phyloP scores from a whole-genome alignment of 2,888 invertebrate species.

The Habrosyne pyritoides region DNA sequence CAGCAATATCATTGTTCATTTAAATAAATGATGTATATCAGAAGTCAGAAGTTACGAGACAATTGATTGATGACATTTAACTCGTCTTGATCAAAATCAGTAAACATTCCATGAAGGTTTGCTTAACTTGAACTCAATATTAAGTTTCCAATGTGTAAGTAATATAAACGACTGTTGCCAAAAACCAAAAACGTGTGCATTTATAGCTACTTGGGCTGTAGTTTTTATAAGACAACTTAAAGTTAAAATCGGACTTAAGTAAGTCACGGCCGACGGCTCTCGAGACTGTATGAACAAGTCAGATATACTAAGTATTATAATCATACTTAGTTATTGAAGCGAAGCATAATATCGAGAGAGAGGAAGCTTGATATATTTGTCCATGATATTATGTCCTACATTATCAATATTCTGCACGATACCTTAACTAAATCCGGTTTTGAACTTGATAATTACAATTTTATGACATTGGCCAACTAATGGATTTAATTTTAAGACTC shows the following conservation, averaged over 20 bases:
- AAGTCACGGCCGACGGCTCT: constrained; percentile 30
- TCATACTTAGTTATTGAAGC: not conserved
- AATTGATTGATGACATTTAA: too few species aligned
- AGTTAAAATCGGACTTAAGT: constrained; percentile 18
- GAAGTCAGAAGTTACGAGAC: too few species aligned
- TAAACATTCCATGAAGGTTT: too few species aligned
- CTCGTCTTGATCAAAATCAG: too few species aligned
- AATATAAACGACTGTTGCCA: not conserved
- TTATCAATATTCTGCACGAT: not conserved
- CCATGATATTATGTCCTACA: not conserved
- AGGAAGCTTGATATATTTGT: not conserved
- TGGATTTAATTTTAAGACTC: not conserved
- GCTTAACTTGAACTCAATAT: too few species aligned
- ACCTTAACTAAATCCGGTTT: not conserved
- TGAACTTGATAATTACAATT: not conserved
- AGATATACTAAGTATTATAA: too few species aligned
- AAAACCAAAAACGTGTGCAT: not conserved
- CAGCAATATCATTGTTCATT: not conserved
- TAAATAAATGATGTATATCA: not conserved
- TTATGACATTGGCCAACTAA: not conserved
- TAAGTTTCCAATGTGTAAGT: too few species aligned
- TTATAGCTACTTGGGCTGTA: not conserved
- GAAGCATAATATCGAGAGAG: not conserved
- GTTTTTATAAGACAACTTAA: not conserved
- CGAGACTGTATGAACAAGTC: constrained; percentile 7